phyloP scores from a whole-genome alignment of 1,140 invertebrate genomes.

The Saccostrea cuccullata region DNA sequence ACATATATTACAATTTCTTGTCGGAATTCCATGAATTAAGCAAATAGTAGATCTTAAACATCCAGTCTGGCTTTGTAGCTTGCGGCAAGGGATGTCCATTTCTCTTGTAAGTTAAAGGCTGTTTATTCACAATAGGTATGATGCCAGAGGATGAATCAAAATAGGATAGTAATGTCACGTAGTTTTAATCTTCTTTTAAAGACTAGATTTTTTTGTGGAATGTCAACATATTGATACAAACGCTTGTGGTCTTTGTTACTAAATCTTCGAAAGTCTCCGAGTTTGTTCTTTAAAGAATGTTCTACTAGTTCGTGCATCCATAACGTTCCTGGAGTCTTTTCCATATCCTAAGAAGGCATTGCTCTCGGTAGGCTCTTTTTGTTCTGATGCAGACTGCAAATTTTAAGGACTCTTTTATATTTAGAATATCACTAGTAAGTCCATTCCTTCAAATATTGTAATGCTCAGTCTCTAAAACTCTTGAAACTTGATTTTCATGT shows the following conservation, averaged over 20 bases:
- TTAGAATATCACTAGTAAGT: conserved; percentile 58
- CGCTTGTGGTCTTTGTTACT: conserved; percentile 10
- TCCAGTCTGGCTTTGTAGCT: too few species aligned
- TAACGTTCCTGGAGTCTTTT: conserved; percentile 36
- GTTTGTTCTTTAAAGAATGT: too few species aligned
- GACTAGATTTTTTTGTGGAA: background rate
- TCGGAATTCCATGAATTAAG: too few species aligned
- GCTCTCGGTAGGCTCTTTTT: conserved; percentile 5
- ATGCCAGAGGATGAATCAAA: conserved; percentile 42
- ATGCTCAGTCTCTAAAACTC: conserved; percentile 34
- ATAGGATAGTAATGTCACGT: background rate
- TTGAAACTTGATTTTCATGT: conserved; percentile 38
- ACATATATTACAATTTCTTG: too few species aligned
- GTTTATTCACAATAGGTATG: conserved; percentile 21
- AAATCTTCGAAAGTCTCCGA: conserved; percentile 53
- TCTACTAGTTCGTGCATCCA: conserved; percentile 49
- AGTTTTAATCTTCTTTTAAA: background rate
- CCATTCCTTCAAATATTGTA: conserved; percentile 52
- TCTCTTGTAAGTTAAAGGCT: too few species aligned
- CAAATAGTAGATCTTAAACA: too few species aligned
- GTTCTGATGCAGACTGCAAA: too few species aligned
- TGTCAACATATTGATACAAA: background rate
- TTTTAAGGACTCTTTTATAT: background rate
- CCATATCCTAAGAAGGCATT: conserved; percentile 38
- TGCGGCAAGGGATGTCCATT: too few species aligned